Evolutionary conservation across 2,113 vertebrate species (phyloP), one percentile per base, ranked within the genome.

Genomic region (Lathamus discolor): DNA sequence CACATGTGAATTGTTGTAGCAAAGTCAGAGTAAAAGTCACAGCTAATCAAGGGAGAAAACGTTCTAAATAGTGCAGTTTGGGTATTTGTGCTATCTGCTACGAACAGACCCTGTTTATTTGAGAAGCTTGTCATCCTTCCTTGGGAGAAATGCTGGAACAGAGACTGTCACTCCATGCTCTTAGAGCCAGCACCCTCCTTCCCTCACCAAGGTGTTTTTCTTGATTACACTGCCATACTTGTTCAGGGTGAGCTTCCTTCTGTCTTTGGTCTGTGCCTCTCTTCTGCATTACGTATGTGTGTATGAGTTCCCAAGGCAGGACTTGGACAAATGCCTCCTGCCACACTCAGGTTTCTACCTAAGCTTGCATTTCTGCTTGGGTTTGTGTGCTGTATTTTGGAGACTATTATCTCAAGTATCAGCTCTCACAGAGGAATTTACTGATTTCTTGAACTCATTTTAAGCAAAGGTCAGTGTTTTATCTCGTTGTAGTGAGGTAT

Each of bases 201-300:
- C 1, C 3, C 81, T 43, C 81, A 9, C 37, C 0, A 2, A 22
- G 18, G 13, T 83, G 43, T 29, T 93, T 76, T 39, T 44, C 24
- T 4, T 23, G 4, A 22, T 57, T 10, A 5, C 0, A 2, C 37
- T 74, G 52, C 59, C 43, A 7, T 3, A 12, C 6, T 59, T 48
- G 8, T 18, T 62, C 69, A 41, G 64, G 37, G 20, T 23, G 55
- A 84, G 59, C 51, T 67, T 75, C 23, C 74, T 64, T 49, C 81
- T 41, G 24, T 25, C 39, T 39, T 33, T 66, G 37, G 25, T 69
- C 43, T 1, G 0, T 43, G 49, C 24, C 29, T 35, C 44, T 74
- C 49, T 54, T 52, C 18, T 52, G 43, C 29, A 6, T 51, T 39
- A 1, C 1, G 0, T 10, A 2, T 2, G 5, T 25, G 51, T 67